A percentile compares a stretch with the other conserved stretches of the same genome.
phyloP scores from a whole-genome alignment of 2,888 invertebrate genomes.

The Folsomia candida region DNA sequence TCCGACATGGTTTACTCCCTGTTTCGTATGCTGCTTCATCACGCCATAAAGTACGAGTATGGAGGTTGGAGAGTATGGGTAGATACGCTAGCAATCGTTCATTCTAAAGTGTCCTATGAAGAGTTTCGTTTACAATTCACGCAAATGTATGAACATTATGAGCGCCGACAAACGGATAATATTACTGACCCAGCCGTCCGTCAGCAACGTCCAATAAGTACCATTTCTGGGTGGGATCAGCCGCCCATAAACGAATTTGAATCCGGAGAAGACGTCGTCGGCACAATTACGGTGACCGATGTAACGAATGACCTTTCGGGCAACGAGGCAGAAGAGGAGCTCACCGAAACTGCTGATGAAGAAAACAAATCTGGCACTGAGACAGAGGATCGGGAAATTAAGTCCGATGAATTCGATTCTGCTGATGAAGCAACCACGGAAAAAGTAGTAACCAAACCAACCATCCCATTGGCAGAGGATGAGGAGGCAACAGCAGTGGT shows the following conservation, averaged over 20 bases:
- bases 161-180: constrained; percentile 87
- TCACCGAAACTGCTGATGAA: constrained; percentile 21
- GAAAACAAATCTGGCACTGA: constrained; percentile 23
- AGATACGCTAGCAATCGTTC: constrained; percentile 97
- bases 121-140: constrained; percentile 97
- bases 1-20: constrained; percentile 97
- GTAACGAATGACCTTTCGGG: constrained; percentile 42
- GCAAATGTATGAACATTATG: constrained; percentile 95
- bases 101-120: constrained; percentile 98
- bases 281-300: constrained; percentile 47
- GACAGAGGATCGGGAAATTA: constrained; percentile 20
- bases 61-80: constrained; percentile 99
- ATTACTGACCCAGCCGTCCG: constrained; percentile 91
- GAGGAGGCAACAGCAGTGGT: not conserved
- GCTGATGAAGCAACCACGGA: constrained; percentile 22
- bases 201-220: constrained; percentile 89
- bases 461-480: constrained; percentile 16
- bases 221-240: constrained; percentile 91
- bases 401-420: constrained; percentile 14
- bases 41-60: constrained; percentile 98
- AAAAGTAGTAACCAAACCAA: constrained; percentile 23
- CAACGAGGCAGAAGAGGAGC: constrained; percentile 13
- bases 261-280: constrained; percentile 25
- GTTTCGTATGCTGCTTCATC: constrained; percentile 95
- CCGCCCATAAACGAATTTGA: constrained; percentile 39